A percentile compares a stretch with the other conserved stretches of the same genome.
These are phyloP conservation scores for Danaus chrysippus DNA, from an alignment of 2,888 invertebrate genomes.

Conservation along the genomic window DNA sequence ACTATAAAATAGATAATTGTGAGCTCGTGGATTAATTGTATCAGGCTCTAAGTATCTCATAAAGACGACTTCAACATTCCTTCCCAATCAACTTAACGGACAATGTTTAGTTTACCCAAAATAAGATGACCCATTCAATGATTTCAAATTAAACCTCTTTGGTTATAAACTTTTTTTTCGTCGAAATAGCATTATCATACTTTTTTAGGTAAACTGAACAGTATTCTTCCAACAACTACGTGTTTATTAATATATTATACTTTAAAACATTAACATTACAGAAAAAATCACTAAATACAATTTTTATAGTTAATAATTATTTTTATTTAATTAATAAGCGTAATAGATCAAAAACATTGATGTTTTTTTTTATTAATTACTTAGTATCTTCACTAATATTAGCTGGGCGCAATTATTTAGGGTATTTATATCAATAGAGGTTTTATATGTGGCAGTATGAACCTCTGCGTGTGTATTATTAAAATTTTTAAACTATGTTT, in stretches of 20 bases:
- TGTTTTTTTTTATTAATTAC: constrained; percentile 54
- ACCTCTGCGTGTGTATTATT: constrained; percentile 21
- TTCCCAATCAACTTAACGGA: not conserved
- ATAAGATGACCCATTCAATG: not conserved
- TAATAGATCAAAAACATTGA: constrained; percentile 77
- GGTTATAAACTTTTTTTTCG: too few species aligned
- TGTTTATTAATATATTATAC: constrained; percentile 15
- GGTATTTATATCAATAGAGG: constrained; percentile 25
- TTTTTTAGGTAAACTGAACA: constrained; percentile 1
- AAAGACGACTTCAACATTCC: constrained; percentile 1
- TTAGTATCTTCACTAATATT: constrained; percentile 27
- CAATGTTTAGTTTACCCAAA: not conserved
- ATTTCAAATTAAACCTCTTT: not conserved
- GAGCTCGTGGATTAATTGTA: not conserved
- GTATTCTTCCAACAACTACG: not conserved
- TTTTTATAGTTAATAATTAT: constrained; percentile 42
- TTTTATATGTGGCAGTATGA: constrained; percentile 19
- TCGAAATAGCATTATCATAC: not conserved
- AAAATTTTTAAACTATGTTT: constrained; percentile 10
- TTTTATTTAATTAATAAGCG: constrained; percentile 74
- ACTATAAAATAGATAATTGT: not conserved
- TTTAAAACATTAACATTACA: constrained; percentile 66
- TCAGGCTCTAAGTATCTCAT: not conserved
- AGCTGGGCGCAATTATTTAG: constrained; percentile 22
- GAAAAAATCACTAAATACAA: constrained; percentile 68